Conservation (phyloP, 2,797 vertebrate species). For the Enoplosus armatus region DNA sequence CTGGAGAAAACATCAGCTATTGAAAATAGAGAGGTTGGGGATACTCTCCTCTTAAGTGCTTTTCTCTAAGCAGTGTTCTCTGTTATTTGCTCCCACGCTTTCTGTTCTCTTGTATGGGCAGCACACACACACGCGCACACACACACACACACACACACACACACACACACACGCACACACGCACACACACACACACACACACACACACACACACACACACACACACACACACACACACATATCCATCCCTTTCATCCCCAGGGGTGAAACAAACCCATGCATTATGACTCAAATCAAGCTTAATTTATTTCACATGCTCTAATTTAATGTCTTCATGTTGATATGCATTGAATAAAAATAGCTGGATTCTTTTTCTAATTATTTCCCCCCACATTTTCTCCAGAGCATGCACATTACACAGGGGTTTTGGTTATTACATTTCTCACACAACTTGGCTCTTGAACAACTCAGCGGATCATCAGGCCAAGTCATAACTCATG, state of each 20-base stretch:
- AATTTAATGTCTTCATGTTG: constrained; percentile 62
- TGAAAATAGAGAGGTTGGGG: constrained; percentile 60
- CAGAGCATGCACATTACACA: constrained; percentile 49
- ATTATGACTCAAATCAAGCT: constrained; percentile 65
- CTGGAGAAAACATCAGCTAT: constrained; percentile 75
- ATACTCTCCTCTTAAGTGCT: constrained; percentile 74
- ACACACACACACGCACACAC: no score
- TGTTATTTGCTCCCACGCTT: constrained; percentile 71
- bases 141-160: constrained; percentile 26
- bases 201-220: constrained; percentile 26
- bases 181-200: constrained; percentile 25
- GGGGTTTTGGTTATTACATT: constrained; percentile 48
- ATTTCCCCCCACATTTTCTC: constrained; percentile 17
- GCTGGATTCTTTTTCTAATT: constrained; percentile 41
- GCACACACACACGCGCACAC: constrained; percentile 22
- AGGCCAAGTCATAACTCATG: constrained; percentile 11
- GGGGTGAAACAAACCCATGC: constrained; percentile 65
- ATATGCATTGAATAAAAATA: constrained; percentile 60
- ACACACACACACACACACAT: constrained; percentile 30
- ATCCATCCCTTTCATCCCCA: constrained; percentile 52
- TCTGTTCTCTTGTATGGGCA: constrained; percentile 42
- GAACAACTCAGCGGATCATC: constrained; percentile 13
- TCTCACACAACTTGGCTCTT: constrained; percentile 49
- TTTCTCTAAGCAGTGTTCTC: constrained; percentile 65
- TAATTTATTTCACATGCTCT: constrained; percentile 66